Base-by-base conservation (phyloP, 2,888 invertebrate species). In the Pachycephus smyrnensis region DNA sequence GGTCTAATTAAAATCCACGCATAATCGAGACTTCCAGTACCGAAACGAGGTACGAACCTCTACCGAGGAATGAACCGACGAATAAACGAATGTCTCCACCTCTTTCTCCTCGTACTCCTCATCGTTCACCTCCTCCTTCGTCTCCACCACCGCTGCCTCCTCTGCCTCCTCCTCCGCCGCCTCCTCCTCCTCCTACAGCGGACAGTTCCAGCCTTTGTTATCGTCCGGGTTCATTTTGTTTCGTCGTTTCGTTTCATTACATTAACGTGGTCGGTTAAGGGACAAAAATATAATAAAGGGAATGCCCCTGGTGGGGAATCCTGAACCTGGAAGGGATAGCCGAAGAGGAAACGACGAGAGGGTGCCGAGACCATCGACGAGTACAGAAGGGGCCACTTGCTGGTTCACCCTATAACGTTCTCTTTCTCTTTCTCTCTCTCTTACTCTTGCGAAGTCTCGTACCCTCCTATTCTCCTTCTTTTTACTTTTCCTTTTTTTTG, bases 401-500 rank as follows among this genome's bases (percentile, higher is more conserved):
- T 91, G 92, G 88, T 55, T 55, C 55, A 55, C 55, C 55, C 55
- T 55, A 23, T 23, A 55, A 55, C 55, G 15, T 15, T n/a, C n/a
- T n/a, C n/a, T n/a, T 76, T 55, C 55, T 55, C 1, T 55, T 23
- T 35, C 9, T 35, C 35, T 35, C 35, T 35, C 35, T 35, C 6
- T 35, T 35, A 55, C 55, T 55, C 23, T 23, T 6, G 55, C 23
- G 23, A 55, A 23, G 23, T 55, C 55, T 55, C 55, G 55, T 23
- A 55, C 55, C 55, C 55, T 55, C 23, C 55, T 9, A 2, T 23
- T 55, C 55, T 55, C 55, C 23, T 55, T 9, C 23, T 55, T 90
- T 92, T 36, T 92, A 92, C 84, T 92, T 89, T 91, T 92, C 89
- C 91, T 92, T 84, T 90, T 90, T 82, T 90, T 91, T 92, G 33